phyloP scores from a whole-genome alignment of 2,113 vertebrate species.

The Oncorhynchus mykiss region DNA sequence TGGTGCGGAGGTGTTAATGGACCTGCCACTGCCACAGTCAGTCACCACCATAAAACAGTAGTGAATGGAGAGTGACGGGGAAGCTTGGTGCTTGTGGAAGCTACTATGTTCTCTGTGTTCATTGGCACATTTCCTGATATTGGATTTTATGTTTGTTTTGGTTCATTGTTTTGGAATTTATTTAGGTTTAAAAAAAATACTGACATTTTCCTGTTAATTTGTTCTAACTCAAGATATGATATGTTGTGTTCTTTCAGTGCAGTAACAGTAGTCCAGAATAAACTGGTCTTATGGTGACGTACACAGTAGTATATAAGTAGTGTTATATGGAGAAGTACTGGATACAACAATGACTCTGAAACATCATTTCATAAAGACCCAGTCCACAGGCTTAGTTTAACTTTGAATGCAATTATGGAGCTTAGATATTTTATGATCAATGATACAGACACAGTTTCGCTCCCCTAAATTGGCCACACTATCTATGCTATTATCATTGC shows the following conservation, averaged over 20 bases:
- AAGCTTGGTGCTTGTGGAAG: too few relatives aligned
- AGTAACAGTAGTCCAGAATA: too few relatives aligned
- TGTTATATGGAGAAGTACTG: neutral
- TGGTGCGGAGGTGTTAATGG: conserved; percentile 70
- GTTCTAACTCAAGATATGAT: neutral
- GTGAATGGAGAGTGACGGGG: neutral
- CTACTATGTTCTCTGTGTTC: neutral
- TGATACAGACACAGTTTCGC: neutral
- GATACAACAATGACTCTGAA: neutral
- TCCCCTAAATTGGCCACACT: neutral
- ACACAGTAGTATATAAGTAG: neutral
- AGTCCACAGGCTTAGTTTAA: neutral
- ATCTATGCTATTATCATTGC: neutral
- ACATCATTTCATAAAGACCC: neutral
- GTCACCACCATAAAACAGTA: neutral
- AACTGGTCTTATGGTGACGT: neutral
- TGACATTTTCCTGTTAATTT: neutral
- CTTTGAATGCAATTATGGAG: neutral
- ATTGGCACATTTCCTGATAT: neutral
- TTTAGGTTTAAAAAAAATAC: neutral
- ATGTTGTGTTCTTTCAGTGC: too few relatives aligned
- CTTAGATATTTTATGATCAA: neutral
- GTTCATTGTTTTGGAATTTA: neutral
- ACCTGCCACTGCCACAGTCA: conserved; percentile 53
- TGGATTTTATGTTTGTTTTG: neutral